Base-by-base conservation (phyloP, 2,113 vertebrate species). In the Tautogolabrus adspersus region DNA sequence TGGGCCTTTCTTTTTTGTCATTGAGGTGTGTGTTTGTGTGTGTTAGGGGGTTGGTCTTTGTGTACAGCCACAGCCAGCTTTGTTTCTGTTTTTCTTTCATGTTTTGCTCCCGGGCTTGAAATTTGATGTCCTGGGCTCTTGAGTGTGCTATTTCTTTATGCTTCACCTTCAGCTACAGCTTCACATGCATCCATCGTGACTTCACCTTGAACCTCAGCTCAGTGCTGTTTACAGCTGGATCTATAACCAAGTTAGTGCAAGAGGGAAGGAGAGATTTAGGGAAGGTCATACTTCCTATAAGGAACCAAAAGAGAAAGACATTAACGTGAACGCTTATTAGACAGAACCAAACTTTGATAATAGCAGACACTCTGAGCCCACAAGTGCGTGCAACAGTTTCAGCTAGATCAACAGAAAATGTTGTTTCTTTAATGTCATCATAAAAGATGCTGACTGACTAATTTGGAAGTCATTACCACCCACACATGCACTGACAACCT, bases 391-490 rank as follows among this genome's bases (percentile, higher is more conserved):
- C 8, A 61, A 60, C 77, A 68, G 34, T 71, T 78, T 83, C 23
- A 71, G 79, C 68, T 56, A 72, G 63, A 78, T 85, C 65, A 74
- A 87, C 71, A 80, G 72, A 92, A 88, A 84, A 60, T 61, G 68
- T 77, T 84, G 69, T 84, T 86, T 81, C 47, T 77, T 47, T 90
- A 83, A 89, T 81, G 80, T 84, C 80, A 84, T 89, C 76, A 87
- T 57, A 65, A 84, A 86, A 86, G 71, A 64, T 74, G 89, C 89
- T 94, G 92, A 93, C 89, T 94, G 92, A 93, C 89, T 84, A 67
- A 76, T 81, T 77, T 37, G 57, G 38, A 23, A 81, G 72, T 81
- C 64, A 81, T 88, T 82, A 65, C 84, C 80, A 56, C 75, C 81
- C 75, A 77, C 81, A 72, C 63, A 55, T 55, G 16, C 46, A 52